Evolutionary conservation across 2,888 invertebrate species (phyloP).

Genomic region (Torymus texanus): DNA sequence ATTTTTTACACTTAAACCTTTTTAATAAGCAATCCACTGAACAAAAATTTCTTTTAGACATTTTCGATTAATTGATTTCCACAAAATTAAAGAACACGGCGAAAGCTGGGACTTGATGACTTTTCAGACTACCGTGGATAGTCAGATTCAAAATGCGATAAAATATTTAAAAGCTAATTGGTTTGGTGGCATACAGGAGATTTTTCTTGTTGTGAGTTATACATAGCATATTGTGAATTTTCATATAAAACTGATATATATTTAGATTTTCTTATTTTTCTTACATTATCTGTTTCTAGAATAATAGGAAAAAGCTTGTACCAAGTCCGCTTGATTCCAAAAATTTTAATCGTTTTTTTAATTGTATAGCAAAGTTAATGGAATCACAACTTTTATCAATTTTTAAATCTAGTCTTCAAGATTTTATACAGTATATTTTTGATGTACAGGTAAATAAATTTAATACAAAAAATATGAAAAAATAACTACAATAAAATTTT

Average conservation of each 20-base stretch:
- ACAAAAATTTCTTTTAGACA: slow-evolving; percentile 74
- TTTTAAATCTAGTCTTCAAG: slow-evolving; percentile 86
- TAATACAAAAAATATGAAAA: too few species aligned
- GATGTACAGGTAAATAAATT: slow-evolving; percentile 81
- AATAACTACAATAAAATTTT: not conserved
- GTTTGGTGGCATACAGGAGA: slow-evolving; percentile 81
- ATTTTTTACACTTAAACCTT: not conserved
- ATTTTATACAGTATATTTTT: slow-evolving; percentile 85
- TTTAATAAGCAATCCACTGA: not conserved
- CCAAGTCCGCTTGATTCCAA: slow-evolving; percentile 82
- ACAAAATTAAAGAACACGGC: slow-evolving; percentile 77
- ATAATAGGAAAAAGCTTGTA: slow-evolving; percentile 82
- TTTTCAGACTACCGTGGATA: slow-evolving; percentile 78
- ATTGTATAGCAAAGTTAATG: slow-evolving; percentile 91
- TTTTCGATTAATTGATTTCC: slow-evolving; percentile 80
- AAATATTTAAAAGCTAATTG: slow-evolving; percentile 82
- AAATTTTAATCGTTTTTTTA: slow-evolving; percentile 87
- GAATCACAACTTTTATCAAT: slow-evolving; percentile 89
- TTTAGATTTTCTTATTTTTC: not conserved
- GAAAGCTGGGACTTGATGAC: slow-evolving; percentile 83
- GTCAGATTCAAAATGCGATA: slow-evolving; percentile 83
- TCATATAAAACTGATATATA: too few species aligned
- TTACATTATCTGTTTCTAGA: slow-evolving; percentile 73
- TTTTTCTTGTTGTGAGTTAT: slow-evolving; percentile 79
- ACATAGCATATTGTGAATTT: too few species aligned